These are phyloP conservation scores for Ooceraea biroi DNA, from an alignment of 1,140 invertebrate genomes.

Conservation along the genomic window DNA sequence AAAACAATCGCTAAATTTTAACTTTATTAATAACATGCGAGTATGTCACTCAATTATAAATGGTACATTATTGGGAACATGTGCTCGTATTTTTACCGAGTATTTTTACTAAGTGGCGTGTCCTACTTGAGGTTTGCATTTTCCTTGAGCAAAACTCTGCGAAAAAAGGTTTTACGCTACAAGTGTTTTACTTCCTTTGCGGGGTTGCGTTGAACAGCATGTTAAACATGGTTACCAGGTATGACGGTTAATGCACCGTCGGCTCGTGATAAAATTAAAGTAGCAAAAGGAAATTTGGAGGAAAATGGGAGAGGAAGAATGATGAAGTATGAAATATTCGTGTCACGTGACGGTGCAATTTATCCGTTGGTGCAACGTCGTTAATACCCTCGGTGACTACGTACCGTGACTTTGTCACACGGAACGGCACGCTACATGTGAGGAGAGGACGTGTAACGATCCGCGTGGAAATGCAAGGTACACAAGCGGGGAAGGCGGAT, in stretches of 20 bases:
- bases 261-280: constrained; percentile 54
- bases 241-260: constrained; percentile 58
- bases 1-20: no score
- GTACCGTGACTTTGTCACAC: constrained; percentile 64
- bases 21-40: not conserved
- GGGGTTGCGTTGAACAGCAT: constrained; percentile 4
- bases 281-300: constrained; percentile 53
- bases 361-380: constrained; percentile 58
- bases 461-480: constrained; percentile 31
- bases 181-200: constrained; percentile 52
- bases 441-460: constrained; percentile 44
- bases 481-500: constrained; percentile 28
- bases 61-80: no score
- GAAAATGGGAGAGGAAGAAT: constrained; percentile 27
- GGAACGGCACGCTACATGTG: constrained; percentile 29
- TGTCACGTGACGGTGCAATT: constrained; percentile 71
- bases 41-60: not conserved
- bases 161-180: constrained; percentile 3
- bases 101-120: no score
- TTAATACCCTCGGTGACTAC: constrained; percentile 63
- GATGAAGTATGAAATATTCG: constrained; percentile 68
- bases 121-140: not conserved
- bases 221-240: constrained; percentile 37
- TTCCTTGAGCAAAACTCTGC: constrained; percentile 4
- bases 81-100: no score